Base-by-base conservation (phyloP, 1,140 invertebrate genomes). In the Pseudoatta argentina region DNA sequence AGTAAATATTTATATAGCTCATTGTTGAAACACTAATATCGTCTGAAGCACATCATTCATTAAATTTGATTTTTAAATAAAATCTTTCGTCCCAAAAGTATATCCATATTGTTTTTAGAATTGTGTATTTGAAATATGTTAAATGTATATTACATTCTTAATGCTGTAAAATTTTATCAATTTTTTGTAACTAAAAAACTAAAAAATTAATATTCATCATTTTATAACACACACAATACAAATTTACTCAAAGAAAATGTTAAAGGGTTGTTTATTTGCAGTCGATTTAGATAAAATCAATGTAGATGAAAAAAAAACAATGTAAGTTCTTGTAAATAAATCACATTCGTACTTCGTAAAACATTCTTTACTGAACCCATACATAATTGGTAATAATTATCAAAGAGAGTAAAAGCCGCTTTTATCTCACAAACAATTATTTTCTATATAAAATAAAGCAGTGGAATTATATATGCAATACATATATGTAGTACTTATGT, bases 251-350 rank as follows among this genome's bases (percentile, higher is more conserved):
- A 18, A 12, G 16, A 2, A 63, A 69, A 30, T 1, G 3, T 53
- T 79, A 39, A 81, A 79, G 8, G 30, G 12, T 64, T 10, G 30
- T 44, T 81, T 21, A 67, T 51, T 88, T 55, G 16, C 64, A 69
- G 4, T 55, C 8, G 86, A 30, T 61, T 88, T 67, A 86, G 53
- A 61, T 55, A 59, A 88, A 75, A 69, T 86, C 64, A 86, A 61
- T 78, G 24, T 83, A 89, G n/a, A 18, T 57, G 61, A 78, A 24
- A 76, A 78, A 57, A 72, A 85, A 79, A 57, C 59, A 83, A 55
- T 86, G 77, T 87, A 90, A 86, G 55, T 88, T 83, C 30, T 89
- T 89, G 78, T 87, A 91, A 91, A 89, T 92, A 93, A 91, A 92
- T 83, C 82, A 86, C 72, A 86, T 90, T 86, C 76, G 72, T 78